Evolutionary conservation across 2,888 invertebrate species (phyloP).

Genomic region (Cyaniris semiargus): DNA sequence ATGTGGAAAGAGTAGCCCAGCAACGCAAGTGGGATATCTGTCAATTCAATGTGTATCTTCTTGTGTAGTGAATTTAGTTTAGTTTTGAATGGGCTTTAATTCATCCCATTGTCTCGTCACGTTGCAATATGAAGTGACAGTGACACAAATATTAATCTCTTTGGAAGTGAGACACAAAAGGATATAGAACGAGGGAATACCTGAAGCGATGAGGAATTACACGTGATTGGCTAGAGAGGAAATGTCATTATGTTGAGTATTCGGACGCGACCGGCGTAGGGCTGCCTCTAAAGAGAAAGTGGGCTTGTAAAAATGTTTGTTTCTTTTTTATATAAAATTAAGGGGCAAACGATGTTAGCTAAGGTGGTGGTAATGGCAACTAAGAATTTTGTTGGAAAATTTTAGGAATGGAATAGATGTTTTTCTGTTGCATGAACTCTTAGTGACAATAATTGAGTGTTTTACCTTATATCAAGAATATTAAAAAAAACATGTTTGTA

Average conservation of each 20-base stretch:
- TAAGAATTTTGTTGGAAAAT: background rate
- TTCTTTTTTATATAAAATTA: background rate
- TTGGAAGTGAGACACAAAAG: background rate
- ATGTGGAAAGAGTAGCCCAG: too few relatives aligned
- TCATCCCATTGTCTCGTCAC: too few relatives aligned
- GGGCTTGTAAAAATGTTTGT: background rate
- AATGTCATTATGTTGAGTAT: conserved; percentile 18
- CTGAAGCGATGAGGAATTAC: conserved; percentile 3
- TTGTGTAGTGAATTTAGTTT: too few relatives aligned
- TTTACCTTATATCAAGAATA: too few relatives aligned
- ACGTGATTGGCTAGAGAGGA: background rate
- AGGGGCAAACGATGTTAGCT: too few relatives aligned
- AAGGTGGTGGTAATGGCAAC: too few relatives aligned
- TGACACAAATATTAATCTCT: background rate
- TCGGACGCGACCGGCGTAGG: conserved; percentile 9
- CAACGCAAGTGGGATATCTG: too few relatives aligned
- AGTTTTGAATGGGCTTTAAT: too few relatives aligned
- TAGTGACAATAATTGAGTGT: background rate
- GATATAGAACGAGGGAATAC: background rate
- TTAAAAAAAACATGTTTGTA: too few relatives aligned
- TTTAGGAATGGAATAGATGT: too few relatives aligned
- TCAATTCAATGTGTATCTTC: too few relatives aligned
- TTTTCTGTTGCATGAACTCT: background rate
- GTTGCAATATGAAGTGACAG: too few relatives aligned
- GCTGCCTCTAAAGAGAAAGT: background rate